Evolutionary conservation across 37 sponge, comb jelly and placozoan genomes (phyloP).

Genomic region (Ianthella basta): DNA sequence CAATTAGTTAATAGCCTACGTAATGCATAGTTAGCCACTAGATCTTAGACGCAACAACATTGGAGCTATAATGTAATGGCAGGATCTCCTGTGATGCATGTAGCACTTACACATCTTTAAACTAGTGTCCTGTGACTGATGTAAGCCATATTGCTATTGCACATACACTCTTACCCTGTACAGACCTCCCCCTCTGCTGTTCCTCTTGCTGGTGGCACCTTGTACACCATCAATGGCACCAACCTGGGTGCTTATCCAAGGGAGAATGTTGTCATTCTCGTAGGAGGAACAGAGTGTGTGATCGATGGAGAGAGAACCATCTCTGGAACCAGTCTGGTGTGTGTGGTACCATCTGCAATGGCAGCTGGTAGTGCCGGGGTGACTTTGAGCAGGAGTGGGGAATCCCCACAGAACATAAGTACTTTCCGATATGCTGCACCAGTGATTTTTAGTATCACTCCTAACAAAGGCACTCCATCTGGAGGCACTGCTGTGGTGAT

Average conservation of each 20-base stretch:
- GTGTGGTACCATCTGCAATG: slow-evolving; percentile 6
- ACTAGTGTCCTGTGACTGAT: no score
- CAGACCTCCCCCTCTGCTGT: slow-evolving; percentile 69
- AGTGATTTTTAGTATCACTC: slow-evolving; percentile 42
- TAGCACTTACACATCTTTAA: no score
- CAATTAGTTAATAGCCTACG: no score
- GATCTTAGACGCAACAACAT: no score
- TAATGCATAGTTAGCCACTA: no score
- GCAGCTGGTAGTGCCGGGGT: neutral
- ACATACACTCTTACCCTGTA: no score
- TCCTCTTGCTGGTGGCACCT: slow-evolving; percentile 83
- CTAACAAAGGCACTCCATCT: slow-evolving; percentile 54
- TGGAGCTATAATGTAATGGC: no score
- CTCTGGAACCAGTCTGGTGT: neutral
- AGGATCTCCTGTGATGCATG: no score
- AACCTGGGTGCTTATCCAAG: slow-evolving; percentile 68
- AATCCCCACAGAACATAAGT: neutral
- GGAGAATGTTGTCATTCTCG: slow-evolving; percentile 55
- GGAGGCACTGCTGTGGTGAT: slow-evolving; percentile 76
- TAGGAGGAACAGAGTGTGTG: slow-evolving; percentile 53
- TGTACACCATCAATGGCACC: slow-evolving; percentile 67
- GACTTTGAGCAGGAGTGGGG: slow-evolving; percentile 1
- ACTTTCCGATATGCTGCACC: slow-evolving; percentile 38
- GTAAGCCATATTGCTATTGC: no score
- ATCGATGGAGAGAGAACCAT: slow-evolving; percentile 4